These are phyloP conservation scores for Hylaea fasciaria DNA, from an alignment of 2,888 invertebrate genomes.

Conservation along the genomic window DNA sequence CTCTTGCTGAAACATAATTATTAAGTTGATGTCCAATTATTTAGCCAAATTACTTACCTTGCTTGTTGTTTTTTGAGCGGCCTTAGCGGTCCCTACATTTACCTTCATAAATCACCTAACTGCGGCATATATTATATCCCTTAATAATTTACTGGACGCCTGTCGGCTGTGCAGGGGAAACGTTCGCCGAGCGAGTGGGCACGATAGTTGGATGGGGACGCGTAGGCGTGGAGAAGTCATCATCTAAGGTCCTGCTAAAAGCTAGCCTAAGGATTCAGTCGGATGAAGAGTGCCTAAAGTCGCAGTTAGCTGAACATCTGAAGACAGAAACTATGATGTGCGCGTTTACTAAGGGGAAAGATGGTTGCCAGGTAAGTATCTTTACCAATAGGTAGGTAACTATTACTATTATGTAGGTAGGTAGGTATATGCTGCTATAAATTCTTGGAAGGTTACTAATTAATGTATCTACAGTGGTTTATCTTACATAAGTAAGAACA, in stretches of 20 bases:
- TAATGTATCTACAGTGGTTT: too few relatives aligned
- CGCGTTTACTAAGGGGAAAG: constrained; percentile 85
- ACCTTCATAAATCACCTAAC: too few relatives aligned
- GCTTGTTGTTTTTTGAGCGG: too few relatives aligned
- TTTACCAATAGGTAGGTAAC: neutral
- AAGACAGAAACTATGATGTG: constrained; percentile 85
- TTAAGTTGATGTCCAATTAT: too few relatives aligned
- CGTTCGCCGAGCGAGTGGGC: constrained; percentile 70
- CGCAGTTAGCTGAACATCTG: constrained; percentile 72
- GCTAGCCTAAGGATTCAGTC: constrained; percentile 76
- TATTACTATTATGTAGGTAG: too few relatives aligned
- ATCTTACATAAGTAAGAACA: too few relatives aligned
- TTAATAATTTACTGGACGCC: too few relatives aligned
- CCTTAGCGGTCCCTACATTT: too few relatives aligned
- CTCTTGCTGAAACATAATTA: too few relatives aligned
- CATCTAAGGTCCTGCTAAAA: constrained; percentile 76
- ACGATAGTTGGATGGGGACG: constrained; percentile 85
- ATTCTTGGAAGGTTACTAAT: too few relatives aligned
- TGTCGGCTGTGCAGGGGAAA: constrained; percentile 72
- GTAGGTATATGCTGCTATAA: too few relatives aligned
- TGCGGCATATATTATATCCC: neutral
- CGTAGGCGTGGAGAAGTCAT: constrained; percentile 68
- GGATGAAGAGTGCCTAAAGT: constrained; percentile 70
- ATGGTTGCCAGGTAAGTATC: constrained; percentile 85
- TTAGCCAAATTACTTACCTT: too few relatives aligned